These are phyloP conservation scores for Ceuthmochares aereus DNA, from an alignment of 2,113 vertebrate species.

Conservation along the genomic window DNA sequence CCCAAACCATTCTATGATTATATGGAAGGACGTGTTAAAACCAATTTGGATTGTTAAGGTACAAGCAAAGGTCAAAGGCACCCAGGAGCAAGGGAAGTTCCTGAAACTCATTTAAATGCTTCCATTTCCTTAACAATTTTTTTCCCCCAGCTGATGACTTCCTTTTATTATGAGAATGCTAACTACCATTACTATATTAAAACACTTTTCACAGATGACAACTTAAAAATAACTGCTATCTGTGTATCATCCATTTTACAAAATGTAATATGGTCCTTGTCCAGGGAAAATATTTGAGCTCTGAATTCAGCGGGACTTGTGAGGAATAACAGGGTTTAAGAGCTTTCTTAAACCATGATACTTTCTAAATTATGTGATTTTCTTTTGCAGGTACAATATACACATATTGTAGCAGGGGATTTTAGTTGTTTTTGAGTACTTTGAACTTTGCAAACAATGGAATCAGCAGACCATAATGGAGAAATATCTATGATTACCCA, in stretches of 20 bases:
- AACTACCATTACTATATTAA: background rate
- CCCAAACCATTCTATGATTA: too few relatives aligned
- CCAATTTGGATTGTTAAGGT: background rate
- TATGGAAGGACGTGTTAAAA: background rate
- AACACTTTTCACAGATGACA: background rate
- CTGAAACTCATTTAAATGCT: background rate
- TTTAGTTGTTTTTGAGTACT: background rate
- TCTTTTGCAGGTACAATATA: background rate
- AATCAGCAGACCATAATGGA: background rate
- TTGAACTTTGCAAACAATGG: background rate
- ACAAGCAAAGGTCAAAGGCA: background rate
- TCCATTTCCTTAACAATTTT: background rate
- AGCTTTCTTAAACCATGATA: background rate
- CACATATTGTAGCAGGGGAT: background rate
- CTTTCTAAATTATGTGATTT: background rate
- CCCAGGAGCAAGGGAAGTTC: background rate
- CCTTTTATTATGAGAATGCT: background rate
- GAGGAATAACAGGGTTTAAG: background rate
- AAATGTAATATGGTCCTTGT: background rate
- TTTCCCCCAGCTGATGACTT: background rate
- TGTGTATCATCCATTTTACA: background rate
- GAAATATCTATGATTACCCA: background rate
- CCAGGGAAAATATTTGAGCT: background rate
- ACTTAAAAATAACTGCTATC: background rate
- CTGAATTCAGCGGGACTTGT: background rate